Evolutionary conservation across 2,113 vertebrate genomes (phyloP).

Genomic region (Cebidichthys violaceus): DNA sequence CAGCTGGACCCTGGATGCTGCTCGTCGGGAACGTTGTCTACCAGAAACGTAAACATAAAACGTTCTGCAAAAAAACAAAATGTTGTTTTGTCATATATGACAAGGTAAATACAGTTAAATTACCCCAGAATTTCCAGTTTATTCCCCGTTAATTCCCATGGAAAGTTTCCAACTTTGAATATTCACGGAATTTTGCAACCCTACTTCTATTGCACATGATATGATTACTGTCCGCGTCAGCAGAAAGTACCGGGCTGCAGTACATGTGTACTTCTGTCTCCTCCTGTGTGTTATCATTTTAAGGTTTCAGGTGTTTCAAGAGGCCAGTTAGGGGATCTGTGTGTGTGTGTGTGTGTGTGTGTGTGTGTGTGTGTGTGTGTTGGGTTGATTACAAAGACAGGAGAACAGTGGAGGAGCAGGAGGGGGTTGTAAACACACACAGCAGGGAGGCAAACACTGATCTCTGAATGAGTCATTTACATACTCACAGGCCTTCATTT

Average conservation of each 20-base stretch:
- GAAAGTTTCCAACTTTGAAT: no score
- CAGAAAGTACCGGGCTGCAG: not conserved
- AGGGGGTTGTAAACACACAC: conserved; percentile 53
- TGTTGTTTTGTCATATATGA: no score
- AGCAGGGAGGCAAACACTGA: conserved; percentile 16
- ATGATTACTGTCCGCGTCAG: no score
- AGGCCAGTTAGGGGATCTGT: not conserved
- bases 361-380: conserved; percentile 8
- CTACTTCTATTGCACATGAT: no score
- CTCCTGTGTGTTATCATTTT: not conserved
- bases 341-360: not conserved
- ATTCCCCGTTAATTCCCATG: no score
- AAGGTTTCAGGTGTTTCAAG: not conserved
- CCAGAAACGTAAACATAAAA: no score
- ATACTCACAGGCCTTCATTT: conserved; percentile 1
- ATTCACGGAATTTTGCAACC: no score
- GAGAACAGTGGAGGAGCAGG: conserved; percentile 31
- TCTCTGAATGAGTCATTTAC: conserved; percentile 12
- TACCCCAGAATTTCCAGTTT: no score
- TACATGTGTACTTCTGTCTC: not conserved
- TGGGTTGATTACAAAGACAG: conserved; percentile 35
- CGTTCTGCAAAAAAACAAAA: no score
- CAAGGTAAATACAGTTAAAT: no score
- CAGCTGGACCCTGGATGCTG: no score
- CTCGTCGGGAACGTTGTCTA: no score